Evolutionary conservation across 2,888 invertebrate genomes (phyloP).

Genomic region (Camptogramma bilineatum): DNA sequence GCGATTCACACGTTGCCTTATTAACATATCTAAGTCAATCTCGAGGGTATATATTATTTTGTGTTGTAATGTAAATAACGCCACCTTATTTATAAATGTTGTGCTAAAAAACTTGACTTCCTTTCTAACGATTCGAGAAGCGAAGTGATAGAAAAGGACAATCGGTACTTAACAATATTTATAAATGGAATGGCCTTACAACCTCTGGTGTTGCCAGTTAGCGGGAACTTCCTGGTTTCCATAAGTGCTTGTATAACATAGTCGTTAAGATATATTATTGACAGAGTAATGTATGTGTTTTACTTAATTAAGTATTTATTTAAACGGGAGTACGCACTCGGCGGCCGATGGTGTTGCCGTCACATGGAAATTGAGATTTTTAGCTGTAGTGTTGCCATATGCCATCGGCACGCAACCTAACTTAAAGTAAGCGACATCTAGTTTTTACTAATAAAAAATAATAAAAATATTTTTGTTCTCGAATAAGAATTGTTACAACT

Average conservation of each 20-base stretch:
- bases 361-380: slow-evolving; percentile 61
- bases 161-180: slow-evolving; percentile 51
- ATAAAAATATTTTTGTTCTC: slow-evolving; percentile 80
- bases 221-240: slow-evolving; percentile 53
- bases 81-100: slow-evolving; percentile 59
- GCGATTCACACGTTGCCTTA: slow-evolving; percentile 86
- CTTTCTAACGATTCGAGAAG: slow-evolving; percentile 48
- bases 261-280: slow-evolving; percentile 72
- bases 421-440: slow-evolving; percentile 74
- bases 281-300: slow-evolving; percentile 75
- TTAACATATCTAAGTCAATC: slow-evolving; percentile 86
- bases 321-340: slow-evolving; percentile 67
- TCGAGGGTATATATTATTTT: slow-evolving; percentile 71
- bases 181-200: slow-evolving; percentile 56
- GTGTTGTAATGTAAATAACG: slow-evolving; percentile 63
- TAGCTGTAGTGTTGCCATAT: slow-evolving; percentile 68
- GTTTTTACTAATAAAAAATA: slow-evolving; percentile 79
- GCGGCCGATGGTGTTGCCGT: slow-evolving; percentile 60
- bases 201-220: slow-evolving; percentile 62
- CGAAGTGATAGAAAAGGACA: slow-evolving; percentile 52
- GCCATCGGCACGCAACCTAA: slow-evolving; percentile 72
- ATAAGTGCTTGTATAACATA: slow-evolving; percentile 81
- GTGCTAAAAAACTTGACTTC: slow-evolving; percentile 55
- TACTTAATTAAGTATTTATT: slow-evolving; percentile 79
- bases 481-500: slow-evolving; percentile 74